Base-by-base conservation (phyloP, 2,797 vertebrate genomes). In the Karalla daura region DNA sequence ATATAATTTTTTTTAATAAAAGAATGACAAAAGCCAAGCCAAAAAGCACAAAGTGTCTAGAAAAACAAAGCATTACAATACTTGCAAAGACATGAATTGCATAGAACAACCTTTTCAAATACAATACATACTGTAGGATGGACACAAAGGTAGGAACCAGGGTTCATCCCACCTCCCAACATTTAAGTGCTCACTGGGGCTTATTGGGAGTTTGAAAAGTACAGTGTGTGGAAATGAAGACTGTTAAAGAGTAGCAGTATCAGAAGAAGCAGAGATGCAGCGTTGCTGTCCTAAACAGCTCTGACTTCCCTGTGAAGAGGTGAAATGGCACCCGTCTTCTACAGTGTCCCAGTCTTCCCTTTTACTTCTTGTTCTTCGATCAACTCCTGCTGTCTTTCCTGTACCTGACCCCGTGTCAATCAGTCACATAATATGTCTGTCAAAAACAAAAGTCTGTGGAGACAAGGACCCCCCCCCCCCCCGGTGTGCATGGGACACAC, bases 1-100 rank as follows among this genome's bases (percentile, higher is more conserved):
- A 87, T 68, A 69, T n/a, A n/a, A n/a, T n/a, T n/a, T n/a, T 62
- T 87, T 93, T 94, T 94, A 94, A 93, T 95, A 93, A 93, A 95
- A 94, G 81, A 89, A 86, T 80, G 81, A 80, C 67, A 80, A 89
- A 89, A 91, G 80, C 87, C 88, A 93, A 89, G n/a, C n/a, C 82
- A 76, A 86, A 89, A 89, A 89, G 78, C 86, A 90, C 83, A 91
- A 79, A 78, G 72, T 80, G 54, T 84, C 79, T 82, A 83, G 67
- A 86, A 85, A 77, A 88, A 70, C 77, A 81, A 81, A 88, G 74
- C 73, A 86, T 74, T 63, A 84, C 69, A 90, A 90, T 86, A 88
- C 74, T 88, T 83, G 79, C 74, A 88, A 86, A 74, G 79, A 88
- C 79, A 78, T 78, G 74, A 89, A 87, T 94, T 95, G 93, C 94